Evolutionary conservation across 2,888 invertebrate genomes (phyloP), one percentile per base, ranked within the genome.

Genomic region (Hanleya hanleyi): DNA sequence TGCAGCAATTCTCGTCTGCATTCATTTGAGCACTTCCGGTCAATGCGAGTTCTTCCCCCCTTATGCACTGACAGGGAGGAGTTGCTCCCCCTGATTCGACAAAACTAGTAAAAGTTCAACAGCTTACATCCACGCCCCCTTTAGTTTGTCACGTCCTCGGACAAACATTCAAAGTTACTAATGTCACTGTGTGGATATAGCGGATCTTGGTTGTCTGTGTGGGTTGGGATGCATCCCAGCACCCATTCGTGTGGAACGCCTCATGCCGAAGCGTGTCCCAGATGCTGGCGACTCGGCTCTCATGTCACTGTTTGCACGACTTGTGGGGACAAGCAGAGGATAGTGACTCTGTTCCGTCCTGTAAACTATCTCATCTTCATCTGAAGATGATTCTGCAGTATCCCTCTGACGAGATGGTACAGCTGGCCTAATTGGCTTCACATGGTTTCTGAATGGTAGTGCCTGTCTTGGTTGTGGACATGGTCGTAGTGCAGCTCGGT

Each of bases 401-500:
- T 57, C 22, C 57, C 15, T 15, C 15, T 22, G 22, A 29, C 29
- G 26, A 22, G 22, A 15, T 15, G 3, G n/a, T 5, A 2, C 26
- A 18, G 26, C 7, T 15, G 61, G 61, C n/a, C n/a, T 26, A 29
- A 33, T 22, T 9, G 9, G 57, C 22, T 51, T 9, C 22, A 51
- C 9, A 9, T 41, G 41, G 9, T 9, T 18, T 12, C n/a, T 6
- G 6, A 18, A 6, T 33, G 62, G 12, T 5, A 9, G 33, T 32
- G 7, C 15, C 12, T 12, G 22, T 32, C 32, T 32, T 9, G 5
- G 7, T 7, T 7, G 7, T 29, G 68, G 69, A n/a, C 61, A 37
- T 22, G n/a, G 32, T 32, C 62, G 35, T n/a, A 70, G 32, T 33
- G 22, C 49, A 22, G 65, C 50, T 33, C 70, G 47, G 29, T 70